Evolutionary conservation across 2,797 vertebrate species (phyloP), one percentile per base, ranked within the genome.

Genomic region (Danio jaintianensis): DNA sequence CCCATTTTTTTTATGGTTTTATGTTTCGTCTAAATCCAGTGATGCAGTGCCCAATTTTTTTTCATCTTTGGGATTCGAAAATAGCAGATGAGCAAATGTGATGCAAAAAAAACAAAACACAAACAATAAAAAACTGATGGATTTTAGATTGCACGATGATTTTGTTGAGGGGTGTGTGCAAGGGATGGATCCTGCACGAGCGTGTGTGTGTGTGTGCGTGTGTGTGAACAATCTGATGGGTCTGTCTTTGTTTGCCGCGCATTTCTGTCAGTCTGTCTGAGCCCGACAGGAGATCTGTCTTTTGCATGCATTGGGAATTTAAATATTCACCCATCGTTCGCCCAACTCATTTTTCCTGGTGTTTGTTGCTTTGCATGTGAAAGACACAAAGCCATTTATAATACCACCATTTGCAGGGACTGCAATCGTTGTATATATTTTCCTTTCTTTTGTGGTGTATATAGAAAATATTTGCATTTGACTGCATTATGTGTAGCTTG

Each of bases 221-320:
- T 85, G 84, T 86, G 64, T 89, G 89, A 55, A 78, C 15, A 84
- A 64, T 76, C 83, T 75, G 83, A 87, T 75, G 84, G 76, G 73
- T 85, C 84, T 70, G 90, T 83, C 92, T 94, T 94, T 94, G 93
- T 94, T 91, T 90, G 86, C 88, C 78, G 78, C 78, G 89, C 86
- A 90, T 90, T 90, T 88, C 88, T 89, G 90, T 87, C 79, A 86
- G 89, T 91, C 87, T 73, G 67, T 73, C 68, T 88, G 84, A 70
- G 82, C 84, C 67, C 7, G 66, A 68, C 61, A 63, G 82, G 20
- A 56, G 79, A 83, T 78, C 67, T 45, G 1, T 85, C 42, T 63
- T 73, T n/a, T 56, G 20, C 42, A 55, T 70, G 45, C 67, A 50
- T 15, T 58, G 50, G 12, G 79, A 61, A 53, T 40, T 75, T 80